Evolutionary conservation across 2,797 vertebrate species (phyloP), one percentile per base, ranked within the genome.

Genomic region (Anableps anableps): DNA sequence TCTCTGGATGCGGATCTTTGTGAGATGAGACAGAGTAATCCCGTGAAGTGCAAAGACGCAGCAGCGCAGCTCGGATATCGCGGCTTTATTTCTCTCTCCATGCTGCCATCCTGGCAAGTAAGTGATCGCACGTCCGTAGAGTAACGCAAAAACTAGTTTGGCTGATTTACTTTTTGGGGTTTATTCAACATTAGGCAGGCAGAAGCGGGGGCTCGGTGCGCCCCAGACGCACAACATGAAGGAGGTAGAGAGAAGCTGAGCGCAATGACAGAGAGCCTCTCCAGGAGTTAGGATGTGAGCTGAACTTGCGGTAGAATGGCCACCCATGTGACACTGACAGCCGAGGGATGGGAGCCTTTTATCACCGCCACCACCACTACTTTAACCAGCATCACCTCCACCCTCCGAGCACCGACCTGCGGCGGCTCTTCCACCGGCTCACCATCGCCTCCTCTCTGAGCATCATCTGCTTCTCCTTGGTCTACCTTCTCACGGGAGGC

Each of bases 281-380:
- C 66, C 62, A 31, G 75, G 84, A 84, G 83, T 88, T 75, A n/a
- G 84, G 85, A 88, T 91, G 92, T 90, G 90, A 94, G 80, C 68
- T 31, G 77, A 81, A 85, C 71, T 74, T 74, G 58, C 70, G 87
- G 77, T 91, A 94, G 89, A 86, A 95, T 95, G 95, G 93, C 89
- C 85, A 68, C 82, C 62, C 10, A 76, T 86, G 81, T 80, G 85
- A 58, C 87, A 48, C 75, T 89, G 86, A 76, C 85, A 82, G 83
- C 83, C 88, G 93, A 93, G 94, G 94, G 93, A 96, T 96, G 96
- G 95, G 94, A 85, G 81, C 90, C 78, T 93, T 94, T 89, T 79
- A 88, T 82, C 82, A 84, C 76, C 84, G 86, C 71, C 89, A 83
- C 58, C 92, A 84, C 58, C 58, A 83, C 43, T 87, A 76, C 71